Evolutionary conservation across 2,113 vertebrate species (phyloP).

Genomic region (Lampris incognitus): DNA sequence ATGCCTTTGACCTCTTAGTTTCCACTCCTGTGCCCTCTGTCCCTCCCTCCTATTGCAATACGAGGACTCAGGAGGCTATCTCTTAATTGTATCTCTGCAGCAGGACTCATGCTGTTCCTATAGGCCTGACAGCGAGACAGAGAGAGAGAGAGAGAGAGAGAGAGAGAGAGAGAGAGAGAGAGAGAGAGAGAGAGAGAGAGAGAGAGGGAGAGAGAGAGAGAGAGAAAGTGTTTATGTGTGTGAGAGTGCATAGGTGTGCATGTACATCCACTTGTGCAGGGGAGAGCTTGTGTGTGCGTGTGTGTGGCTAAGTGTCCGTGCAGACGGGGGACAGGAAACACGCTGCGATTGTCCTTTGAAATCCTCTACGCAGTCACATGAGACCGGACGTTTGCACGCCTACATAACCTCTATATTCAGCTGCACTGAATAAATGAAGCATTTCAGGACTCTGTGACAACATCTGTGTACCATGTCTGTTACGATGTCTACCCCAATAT

Average conservation of each 20-base stretch:
- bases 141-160: no score
- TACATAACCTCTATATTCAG: not conserved
- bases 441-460: no score
- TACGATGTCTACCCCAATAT: not conserved
- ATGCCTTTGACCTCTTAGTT: slow-evolving; percentile 14
- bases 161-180: no score
- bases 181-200: no score
- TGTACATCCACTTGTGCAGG: not conserved
- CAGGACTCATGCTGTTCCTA: slow-evolving; percentile 16
- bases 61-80: slow-evolving; percentile 36
- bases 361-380: slow-evolving; percentile 22
- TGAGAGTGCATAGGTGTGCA: not conserved
- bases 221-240: not conserved
- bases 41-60: slow-evolving; percentile 23
- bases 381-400: slow-evolving; percentile 20
- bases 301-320: slow-evolving; percentile 9
- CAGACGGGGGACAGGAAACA: slow-evolving; percentile 40
- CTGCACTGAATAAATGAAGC: not conserved
- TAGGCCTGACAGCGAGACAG: slow-evolving; percentile 3
- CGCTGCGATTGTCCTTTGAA: slow-evolving; percentile 40
- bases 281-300: not conserved
- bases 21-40: slow-evolving; percentile 22
- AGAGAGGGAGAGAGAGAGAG: no score
- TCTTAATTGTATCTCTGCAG: slow-evolving; percentile 49
- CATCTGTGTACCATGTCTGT: not conserved